A percentile compares a stretch with the other conserved stretches of the same genome.
These are phyloP conservation scores for Turnix velox DNA, from an alignment of 2,113 vertebrate genomes.

Conservation along the genomic window DNA sequence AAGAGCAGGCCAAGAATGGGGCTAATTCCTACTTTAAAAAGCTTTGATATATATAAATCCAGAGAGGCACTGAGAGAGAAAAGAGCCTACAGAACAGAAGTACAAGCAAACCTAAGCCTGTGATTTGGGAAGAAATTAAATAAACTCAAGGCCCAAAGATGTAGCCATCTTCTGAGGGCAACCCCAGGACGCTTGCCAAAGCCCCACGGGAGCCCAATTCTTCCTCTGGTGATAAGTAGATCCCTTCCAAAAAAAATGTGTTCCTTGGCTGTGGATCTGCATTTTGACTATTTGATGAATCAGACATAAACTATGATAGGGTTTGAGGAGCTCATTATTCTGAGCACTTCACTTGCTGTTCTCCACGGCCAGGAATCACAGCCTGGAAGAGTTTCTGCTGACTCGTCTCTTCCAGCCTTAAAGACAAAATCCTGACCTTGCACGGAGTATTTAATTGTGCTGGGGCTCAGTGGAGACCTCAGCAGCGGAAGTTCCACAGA, in stretches of 20 bases:
- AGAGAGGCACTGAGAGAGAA: background rate
- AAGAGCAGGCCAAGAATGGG: background rate
- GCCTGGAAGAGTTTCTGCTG: slow-evolving; percentile 51
- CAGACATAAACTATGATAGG: background rate
- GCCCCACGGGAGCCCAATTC: slow-evolving; percentile 8
- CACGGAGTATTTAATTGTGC: background rate
- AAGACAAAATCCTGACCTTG: slow-evolving; percentile 58
- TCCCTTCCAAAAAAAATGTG: slow-evolving; percentile 32
- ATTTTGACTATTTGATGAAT: background rate
- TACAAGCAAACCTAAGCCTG: background rate
- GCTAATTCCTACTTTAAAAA: background rate
- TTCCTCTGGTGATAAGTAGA: background rate
- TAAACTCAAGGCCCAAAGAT: background rate
- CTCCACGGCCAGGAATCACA: slow-evolving; percentile 9
- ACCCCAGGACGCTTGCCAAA: background rate
- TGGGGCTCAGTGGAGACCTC: slow-evolving; percentile 30
- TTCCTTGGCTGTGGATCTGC: background rate
- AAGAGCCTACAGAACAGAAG: background rate
- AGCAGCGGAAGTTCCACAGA: background rate
- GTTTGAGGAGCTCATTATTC: slow-evolving; percentile 54
- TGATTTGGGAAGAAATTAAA: background rate
- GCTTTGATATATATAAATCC: background rate
- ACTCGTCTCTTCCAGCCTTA: slow-evolving; percentile 33
- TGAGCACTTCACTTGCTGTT: slow-evolving; percentile 33
- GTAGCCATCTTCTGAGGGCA: background rate